These are phyloP conservation scores for Corythornis leucogaster DNA, from an alignment of 2,797 vertebrate genomes.

Conservation along the genomic window DNA sequence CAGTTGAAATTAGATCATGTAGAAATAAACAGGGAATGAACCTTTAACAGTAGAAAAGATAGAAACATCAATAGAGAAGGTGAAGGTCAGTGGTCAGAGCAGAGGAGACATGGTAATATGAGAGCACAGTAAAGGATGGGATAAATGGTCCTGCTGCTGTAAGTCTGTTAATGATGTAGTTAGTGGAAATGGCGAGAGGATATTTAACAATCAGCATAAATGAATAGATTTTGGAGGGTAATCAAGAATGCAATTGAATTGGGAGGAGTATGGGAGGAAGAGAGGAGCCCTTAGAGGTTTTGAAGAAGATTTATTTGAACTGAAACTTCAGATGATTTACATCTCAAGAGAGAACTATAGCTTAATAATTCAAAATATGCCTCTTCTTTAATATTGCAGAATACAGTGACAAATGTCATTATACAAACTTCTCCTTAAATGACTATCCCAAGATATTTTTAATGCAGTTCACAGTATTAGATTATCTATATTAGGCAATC, in stretches of 20 bases:
- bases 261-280: neutral
- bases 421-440: constrained; percentile 8
- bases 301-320: constrained; percentile 30
- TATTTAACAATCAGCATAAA: constrained; percentile 52
- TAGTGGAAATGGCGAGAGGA: constrained; percentile 24
- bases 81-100: constrained; percentile 34
- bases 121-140: neutral
- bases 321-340: constrained; percentile 14
- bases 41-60: neutral
- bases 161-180: constrained; percentile 33
- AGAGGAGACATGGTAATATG: neutral
- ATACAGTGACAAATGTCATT: neutral
- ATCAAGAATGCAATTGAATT: constrained; percentile 44
- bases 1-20: neutral
- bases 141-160: neutral
- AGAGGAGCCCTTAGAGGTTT: neutral
- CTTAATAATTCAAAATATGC: constrained; percentile 21
- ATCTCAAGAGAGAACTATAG: neutral
- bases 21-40: neutral
- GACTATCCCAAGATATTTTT: neutral
- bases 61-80: neutral
- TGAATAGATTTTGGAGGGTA: constrained; percentile 41
- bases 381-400: constrained; percentile 29
- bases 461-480: neutral
- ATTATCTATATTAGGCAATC: neutral